A percentile compares a stretch with the other conserved stretches of the same genome.
Conservation (phyloP, 2,113 vertebrate species). For the Nanger granti region DNA sequence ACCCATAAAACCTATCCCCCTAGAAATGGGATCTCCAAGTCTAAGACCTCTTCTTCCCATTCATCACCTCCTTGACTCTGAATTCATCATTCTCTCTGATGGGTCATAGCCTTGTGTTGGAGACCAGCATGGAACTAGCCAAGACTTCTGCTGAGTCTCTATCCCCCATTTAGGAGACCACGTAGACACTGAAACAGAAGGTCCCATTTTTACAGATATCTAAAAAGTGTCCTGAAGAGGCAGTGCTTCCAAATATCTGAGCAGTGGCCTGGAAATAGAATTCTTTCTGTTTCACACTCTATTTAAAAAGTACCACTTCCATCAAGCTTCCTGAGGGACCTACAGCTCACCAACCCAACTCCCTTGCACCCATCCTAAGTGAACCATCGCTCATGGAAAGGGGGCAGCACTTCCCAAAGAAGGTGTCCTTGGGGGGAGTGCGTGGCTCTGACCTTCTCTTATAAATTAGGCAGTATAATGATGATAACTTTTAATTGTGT, state of each 20-base stretch:
- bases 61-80: not conserved
- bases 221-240: not conserved
- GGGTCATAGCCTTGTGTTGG: not conserved
- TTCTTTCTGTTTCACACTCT: not conserved
- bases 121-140: not conserved
- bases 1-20: not conserved
- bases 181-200: not conserved
- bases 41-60: not conserved
- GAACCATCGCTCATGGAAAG: not conserved
- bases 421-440: not conserved
- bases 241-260: not conserved
- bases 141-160: not conserved
- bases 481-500: not conserved
- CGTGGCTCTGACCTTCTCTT: not conserved
- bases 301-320: not conserved
- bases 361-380: not conserved
- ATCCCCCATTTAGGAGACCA: not conserved
- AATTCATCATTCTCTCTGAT: not conserved
- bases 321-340: not conserved
- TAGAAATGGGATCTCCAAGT: not conserved
- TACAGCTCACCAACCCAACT: not conserved
- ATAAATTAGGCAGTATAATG: not conserved
- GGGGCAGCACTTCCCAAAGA: too few relatives aligned
- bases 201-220: not conserved
- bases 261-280: not conserved